Conservation (phyloP, 2,113 vertebrate genomes). For the Boulengeromyrus knoepffleri region DNA sequence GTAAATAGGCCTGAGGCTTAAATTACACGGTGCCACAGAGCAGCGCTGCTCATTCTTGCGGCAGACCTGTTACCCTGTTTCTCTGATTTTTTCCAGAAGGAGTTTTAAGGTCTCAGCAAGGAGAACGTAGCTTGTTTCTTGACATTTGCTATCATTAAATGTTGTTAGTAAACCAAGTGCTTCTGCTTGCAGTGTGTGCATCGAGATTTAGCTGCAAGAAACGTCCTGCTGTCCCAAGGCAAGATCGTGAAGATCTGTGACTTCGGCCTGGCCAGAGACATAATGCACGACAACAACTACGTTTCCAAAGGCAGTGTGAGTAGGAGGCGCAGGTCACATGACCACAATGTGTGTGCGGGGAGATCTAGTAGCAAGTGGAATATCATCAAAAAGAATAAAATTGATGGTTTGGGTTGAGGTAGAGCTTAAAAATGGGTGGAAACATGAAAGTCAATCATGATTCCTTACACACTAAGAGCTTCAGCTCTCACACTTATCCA, state of each 20-base stretch:
- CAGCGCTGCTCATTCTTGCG: conserved; percentile 40
- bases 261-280: conserved; percentile 94
- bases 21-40: conserved; percentile 43
- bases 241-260: conserved; percentile 99
- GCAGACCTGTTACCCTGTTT: conserved; percentile 55
- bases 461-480: background rate
- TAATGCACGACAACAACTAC: conserved; percentile 99
- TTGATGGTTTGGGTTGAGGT: background rate
- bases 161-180: background rate
- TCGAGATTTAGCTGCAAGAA: conserved; percentile 91
- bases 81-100: conserved; percentile 8
- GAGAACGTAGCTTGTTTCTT: background rate
- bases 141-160: background rate
- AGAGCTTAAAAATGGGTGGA: background rate
- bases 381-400: background rate
- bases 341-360: background rate
- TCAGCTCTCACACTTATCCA: background rate
- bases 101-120: conserved; percentile 25
- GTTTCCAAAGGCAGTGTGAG: conserved; percentile 97
- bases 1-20: conserved; percentile 32
- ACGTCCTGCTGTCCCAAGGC: conserved; percentile 94
- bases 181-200: conserved; percentile 79
- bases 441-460: background rate
- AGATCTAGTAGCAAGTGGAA: background rate
- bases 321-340: conserved; percentile 31